Percentiles rank a stretch among this genome's conserved stretches.
phyloP scores from a whole-genome alignment of 2,888 invertebrate species.

The Anthophora plumipes region DNA sequence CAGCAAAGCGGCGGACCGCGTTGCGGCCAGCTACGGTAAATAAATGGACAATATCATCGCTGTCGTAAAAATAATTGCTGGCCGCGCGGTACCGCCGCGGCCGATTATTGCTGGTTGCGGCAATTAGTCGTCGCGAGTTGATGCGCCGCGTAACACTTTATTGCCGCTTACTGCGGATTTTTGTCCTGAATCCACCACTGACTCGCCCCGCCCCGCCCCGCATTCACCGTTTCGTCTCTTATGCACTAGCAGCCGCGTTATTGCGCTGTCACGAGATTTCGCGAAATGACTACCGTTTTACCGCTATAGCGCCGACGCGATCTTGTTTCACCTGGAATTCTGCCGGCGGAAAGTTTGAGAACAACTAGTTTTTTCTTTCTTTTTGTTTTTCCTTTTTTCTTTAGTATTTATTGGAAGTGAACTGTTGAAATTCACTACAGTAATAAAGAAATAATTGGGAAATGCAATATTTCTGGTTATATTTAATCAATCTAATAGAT shows the following conservation, averaged over 20 bases:
- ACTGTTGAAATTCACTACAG: no score
- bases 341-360: neutral
- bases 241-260: conserved; percentile 28
- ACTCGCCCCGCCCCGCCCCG: neutral
- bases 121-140: conserved; percentile 72
- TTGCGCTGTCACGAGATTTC: conserved; percentile 35
- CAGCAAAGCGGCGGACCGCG: conserved; percentile 50
- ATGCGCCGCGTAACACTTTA: conserved; percentile 71
- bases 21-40: conserved; percentile 63
- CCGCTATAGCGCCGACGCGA: conserved; percentile 5
- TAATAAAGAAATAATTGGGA: no score
- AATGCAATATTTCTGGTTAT: no score
- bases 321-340: conserved; percentile 2
- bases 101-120: conserved; percentile 70
- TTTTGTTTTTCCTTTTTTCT: no score
- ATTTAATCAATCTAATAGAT: no score
- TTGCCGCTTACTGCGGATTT: conserved; percentile 69
- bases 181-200: conserved; percentile 48
- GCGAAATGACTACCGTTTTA: conserved; percentile 34
- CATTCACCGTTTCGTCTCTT: conserved; percentile 20
- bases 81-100: conserved; percentile 50
- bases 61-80: conserved; percentile 74
- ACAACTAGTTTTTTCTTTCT: no score
- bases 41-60: conserved; percentile 74
- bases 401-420: no score